A percentile compares a stretch with the other conserved stretches of the same genome.
These are phyloP conservation scores for Onychomys arenicola DNA, from an alignment of 2,797 vertebrate species.

Conservation along the genomic window DNA sequence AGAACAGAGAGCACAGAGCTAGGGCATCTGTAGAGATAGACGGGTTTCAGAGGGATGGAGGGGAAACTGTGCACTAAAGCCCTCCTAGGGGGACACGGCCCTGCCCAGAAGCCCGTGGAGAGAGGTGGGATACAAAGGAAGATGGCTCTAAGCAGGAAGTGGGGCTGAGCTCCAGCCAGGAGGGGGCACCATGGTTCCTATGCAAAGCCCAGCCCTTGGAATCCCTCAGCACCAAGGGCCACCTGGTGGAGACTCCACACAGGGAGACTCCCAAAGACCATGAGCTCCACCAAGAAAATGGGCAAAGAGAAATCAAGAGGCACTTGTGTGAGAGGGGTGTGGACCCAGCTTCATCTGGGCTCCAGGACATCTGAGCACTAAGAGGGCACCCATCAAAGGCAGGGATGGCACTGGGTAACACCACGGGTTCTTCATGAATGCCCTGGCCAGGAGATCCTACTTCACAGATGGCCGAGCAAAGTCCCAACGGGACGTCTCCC, in stretches of 20 bases:
- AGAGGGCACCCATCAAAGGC: neutral
- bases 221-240: neutral
- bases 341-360: neutral
- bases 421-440: neutral
- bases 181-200: neutral
- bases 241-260: neutral
- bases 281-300: neutral
- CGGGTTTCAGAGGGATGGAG: neutral
- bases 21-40: neutral
- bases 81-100: neutral
- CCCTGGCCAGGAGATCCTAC: neutral
- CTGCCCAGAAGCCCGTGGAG: neutral
- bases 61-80: neutral
- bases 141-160: neutral
- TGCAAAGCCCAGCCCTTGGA: neutral
- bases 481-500: fast-evolving
- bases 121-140: neutral
- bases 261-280: too few relatives aligned
- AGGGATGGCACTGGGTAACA: fast-evolving
- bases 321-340: fast-evolving
- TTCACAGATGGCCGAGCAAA: neutral
- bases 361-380: neutral
- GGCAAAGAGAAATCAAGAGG: neutral
- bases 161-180: neutral
- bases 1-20: neutral